Evolutionary conservation across 2,113 vertebrate species (phyloP).

Genomic region (Leptodactylus fuscus): DNA sequence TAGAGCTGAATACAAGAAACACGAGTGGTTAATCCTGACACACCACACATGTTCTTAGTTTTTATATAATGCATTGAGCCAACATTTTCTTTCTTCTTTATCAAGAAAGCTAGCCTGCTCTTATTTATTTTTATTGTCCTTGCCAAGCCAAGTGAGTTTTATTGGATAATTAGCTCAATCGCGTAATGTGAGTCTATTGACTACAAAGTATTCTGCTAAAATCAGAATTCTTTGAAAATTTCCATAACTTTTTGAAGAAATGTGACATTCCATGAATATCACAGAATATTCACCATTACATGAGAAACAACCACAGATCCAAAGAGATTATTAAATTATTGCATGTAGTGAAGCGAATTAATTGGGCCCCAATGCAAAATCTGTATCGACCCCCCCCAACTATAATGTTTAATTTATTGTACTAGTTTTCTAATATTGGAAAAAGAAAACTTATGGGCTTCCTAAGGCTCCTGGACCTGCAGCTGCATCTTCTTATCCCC

Average conservation of each 20-base stretch:
- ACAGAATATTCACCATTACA: constrained; percentile 6
- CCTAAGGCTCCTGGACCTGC: no score
- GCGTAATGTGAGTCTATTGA: constrained; percentile 15
- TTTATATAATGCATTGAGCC: neutral
- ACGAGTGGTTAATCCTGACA: neutral
- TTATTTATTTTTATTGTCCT: constrained; percentile 31
- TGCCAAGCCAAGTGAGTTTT: constrained; percentile 23
- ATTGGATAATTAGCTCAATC: constrained; percentile 31
- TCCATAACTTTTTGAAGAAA: constrained; percentile 33
- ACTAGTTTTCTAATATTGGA: no score
- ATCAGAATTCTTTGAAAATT: constrained; percentile 10
- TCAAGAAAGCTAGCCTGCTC: neutral
- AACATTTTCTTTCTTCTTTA: neutral
- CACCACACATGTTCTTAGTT: constrained; percentile 29
- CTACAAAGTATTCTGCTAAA: constrained; percentile 10
- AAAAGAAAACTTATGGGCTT: no score
- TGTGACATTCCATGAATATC: constrained; percentile 32
- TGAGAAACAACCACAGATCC: neutral
- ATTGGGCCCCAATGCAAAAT: no score
- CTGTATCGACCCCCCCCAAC: no score
- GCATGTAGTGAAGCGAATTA: neutral
- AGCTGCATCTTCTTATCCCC: no score
- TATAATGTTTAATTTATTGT: no score
- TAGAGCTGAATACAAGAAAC: neutral
- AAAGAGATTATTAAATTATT: neutral